These are phyloP conservation scores for Naso thynnoides DNA, from an alignment of 2,797 vertebrate genomes.

Conservation along the genomic window DNA sequence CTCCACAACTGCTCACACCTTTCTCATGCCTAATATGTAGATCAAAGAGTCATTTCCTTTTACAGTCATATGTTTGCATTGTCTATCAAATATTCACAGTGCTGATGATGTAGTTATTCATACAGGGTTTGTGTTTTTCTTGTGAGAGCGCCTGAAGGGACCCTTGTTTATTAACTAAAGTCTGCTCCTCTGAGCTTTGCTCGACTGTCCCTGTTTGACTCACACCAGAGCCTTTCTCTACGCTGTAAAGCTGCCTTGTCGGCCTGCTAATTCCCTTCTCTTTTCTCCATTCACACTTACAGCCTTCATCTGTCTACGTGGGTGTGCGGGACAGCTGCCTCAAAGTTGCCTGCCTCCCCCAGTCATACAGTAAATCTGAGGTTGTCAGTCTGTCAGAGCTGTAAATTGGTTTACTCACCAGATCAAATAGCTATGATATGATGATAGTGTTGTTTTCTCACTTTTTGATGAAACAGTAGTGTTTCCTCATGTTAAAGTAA, in stretches of 20 bases:
- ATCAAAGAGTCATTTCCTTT: too few species aligned
- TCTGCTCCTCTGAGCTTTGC: slow-evolving; percentile 45
- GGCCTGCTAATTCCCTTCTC: slow-evolving; percentile 61
- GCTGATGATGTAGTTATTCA: slow-evolving; percentile 26
- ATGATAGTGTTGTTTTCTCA: slow-evolving; percentile 23
- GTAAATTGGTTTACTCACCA: slow-evolving; percentile 50
- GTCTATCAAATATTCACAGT: slow-evolving; percentile 26
- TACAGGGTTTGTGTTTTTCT: slow-evolving; percentile 41
- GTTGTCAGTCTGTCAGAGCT: slow-evolving; percentile 51
- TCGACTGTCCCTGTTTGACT: slow-evolving; percentile 59
- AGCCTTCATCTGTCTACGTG: slow-evolving; percentile 64
- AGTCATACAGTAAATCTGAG: slow-evolving; percentile 59
- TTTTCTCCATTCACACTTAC: slow-evolving; percentile 67
- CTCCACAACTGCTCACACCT: too few species aligned
- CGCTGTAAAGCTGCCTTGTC: slow-evolving; percentile 40
- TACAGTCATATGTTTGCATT: background rate
- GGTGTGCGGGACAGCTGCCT: slow-evolving; percentile 67
- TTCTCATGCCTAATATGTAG: too few species aligned
- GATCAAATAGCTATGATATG: slow-evolving; percentile 25
- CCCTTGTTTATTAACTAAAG: slow-evolving; percentile 60
- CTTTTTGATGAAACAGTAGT: background rate
- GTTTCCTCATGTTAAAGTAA: slow-evolving; percentile 2
- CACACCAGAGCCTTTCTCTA: slow-evolving; percentile 51
- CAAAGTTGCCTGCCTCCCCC: slow-evolving; percentile 41
- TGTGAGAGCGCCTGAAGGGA: slow-evolving; percentile 29